Evolutionary conservation across 2,113 vertebrate species (phyloP), one percentile per base, ranked within the genome.

Genomic region (Cervus canadensis): DNA sequence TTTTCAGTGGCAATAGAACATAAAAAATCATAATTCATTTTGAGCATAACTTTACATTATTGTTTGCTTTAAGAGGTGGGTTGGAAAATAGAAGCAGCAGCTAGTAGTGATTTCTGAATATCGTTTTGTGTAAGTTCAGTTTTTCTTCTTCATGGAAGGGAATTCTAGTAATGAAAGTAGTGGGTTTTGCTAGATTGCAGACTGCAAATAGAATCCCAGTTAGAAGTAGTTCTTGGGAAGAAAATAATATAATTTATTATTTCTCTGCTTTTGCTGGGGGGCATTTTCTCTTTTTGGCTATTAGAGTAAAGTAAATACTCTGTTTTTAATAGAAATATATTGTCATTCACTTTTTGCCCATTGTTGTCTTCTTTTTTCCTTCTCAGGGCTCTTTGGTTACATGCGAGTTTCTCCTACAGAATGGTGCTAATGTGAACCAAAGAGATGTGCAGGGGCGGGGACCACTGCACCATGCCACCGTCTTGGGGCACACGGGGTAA

Each of bases 361-460:
- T 78, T 84, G 19, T 86, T 81, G 36, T 67, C 30, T 45, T 91
- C 50, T 60, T 96, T 96, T 74, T 74, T 96, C 0, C 91, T n/a
- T 83, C 40, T 54, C 71, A 99, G 99, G 99, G 99, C 82, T 99
- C 99, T 0, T 96, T 99, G 98, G 99, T 99, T 97, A 99, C 99
- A 17, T 99, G 99, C 43, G 99, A 99, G 98, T 99, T 99, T 98
- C 98, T 99, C 94, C 99, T 99, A 59, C 99, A 99, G 98, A 99
- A 99, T 43, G 99, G 99, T 87, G 99, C 99, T 76, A 99, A 99
- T 33, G 99, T 99, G 96, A 99, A 99, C 98, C 99, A 99, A 98
- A 99, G 99, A 97, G 99, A 99, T 67, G 86, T 99, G 85, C 99
- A 99, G 86, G 99, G 99, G 57, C 98, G 99, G 97, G 99, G 99